Evolutionary conservation across 2,888 invertebrate genomes (phyloP).

Genomic region (Sphinx pinastri): DNA sequence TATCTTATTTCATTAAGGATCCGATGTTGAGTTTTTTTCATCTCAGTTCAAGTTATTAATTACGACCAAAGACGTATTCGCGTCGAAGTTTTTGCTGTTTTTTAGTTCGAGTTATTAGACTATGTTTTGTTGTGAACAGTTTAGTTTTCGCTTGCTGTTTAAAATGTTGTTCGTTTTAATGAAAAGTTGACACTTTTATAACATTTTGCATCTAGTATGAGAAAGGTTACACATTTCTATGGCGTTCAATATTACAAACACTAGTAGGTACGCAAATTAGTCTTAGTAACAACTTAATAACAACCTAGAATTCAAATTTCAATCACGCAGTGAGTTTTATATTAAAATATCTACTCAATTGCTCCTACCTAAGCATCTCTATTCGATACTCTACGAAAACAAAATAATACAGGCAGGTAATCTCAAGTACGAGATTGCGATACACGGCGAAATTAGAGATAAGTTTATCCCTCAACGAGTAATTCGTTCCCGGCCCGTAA

Average conservation of each 20-base stretch:
- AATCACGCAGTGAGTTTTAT: no score
- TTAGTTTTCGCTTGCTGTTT: background rate
- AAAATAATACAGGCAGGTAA: constrained; percentile 11
- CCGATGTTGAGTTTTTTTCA: constrained; percentile 60
- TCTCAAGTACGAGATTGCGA: constrained; percentile 57
- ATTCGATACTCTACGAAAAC: constrained; percentile 11
- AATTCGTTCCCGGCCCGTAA: constrained; percentile 75
- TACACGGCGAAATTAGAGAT: constrained; percentile 72
- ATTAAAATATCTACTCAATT: no score
- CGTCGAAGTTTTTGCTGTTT: constrained; percentile 24
- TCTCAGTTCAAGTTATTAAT: constrained; percentile 65
- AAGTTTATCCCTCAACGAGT: constrained; percentile 79
- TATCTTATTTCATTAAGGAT: constrained; percentile 79
- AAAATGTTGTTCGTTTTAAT: no score
- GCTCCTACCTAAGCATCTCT: no score
- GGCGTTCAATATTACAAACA: no score
- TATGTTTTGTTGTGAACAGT: background rate
- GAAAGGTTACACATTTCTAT: no score
- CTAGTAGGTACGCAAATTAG: no score
- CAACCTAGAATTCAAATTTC: no score
- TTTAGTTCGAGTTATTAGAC: background rate
- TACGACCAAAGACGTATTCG: constrained; percentile 40
- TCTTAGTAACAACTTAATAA: no score
- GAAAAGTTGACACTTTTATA: no score
- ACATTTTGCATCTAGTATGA: no score